Percentiles rank a stretch among this genome's conserved stretches.
These are phyloP conservation scores for Aphyosemion australe DNA, from an alignment of 2,113 vertebrate species.

Conservation along the genomic window DNA sequence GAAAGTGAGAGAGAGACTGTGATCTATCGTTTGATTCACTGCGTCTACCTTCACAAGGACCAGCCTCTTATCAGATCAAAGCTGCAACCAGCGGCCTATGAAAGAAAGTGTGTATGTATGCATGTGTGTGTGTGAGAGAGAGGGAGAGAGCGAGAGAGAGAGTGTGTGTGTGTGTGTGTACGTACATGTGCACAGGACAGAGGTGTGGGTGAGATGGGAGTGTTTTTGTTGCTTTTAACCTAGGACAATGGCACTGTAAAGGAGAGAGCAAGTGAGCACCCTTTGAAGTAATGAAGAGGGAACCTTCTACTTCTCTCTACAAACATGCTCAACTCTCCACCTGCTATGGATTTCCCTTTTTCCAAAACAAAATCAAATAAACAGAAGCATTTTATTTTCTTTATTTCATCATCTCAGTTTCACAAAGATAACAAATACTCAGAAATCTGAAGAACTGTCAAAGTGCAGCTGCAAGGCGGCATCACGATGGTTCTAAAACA, in stretches of 20 bases:
- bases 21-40: slow-evolving; percentile 78
- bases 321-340: slow-evolving; percentile 41
- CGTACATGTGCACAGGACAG: slow-evolving; percentile 44
- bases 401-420: slow-evolving; percentile 15
- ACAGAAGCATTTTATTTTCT: slow-evolving; percentile 22
- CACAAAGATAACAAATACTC: no score
- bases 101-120: slow-evolving; percentile 42
- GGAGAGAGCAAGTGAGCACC: slow-evolving; percentile 50
- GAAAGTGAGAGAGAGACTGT: slow-evolving; percentile 65
- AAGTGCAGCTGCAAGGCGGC: no score
- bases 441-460: no score
- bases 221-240: slow-evolving; percentile 74
- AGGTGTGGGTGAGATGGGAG: slow-evolving; percentile 61
- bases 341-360: slow-evolving; percentile 22
- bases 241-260: slow-evolving; percentile 60
- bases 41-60: slow-evolving; percentile 77
- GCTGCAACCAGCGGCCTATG: slow-evolving; percentile 70
- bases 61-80: slow-evolving; percentile 92
- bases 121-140: slow-evolving; percentile 20
- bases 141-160: slow-evolving; percentile 63
- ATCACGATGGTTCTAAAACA: no score
- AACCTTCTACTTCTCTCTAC: slow-evolving; percentile 57
- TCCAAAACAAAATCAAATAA: slow-evolving; percentile 23
- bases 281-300: slow-evolving; percentile 80
- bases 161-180: slow-evolving; percentile 32